Evolutionary conservation across 2,888 invertebrate genomes (phyloP).

Genomic region (Drosophila aldrichi): DNA sequence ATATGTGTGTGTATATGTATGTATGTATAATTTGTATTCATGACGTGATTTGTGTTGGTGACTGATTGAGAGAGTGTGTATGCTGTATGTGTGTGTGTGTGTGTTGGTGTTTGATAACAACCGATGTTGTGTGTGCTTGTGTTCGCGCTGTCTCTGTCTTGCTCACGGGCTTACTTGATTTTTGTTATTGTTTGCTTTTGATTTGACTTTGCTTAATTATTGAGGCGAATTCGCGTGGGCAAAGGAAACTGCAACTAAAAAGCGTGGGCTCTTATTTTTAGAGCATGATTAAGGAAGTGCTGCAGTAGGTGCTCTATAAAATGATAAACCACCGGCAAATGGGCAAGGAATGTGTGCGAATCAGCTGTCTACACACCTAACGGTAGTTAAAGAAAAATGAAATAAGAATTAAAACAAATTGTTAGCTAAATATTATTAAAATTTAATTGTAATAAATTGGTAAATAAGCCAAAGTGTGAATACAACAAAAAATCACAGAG

Average conservation of each 20-base stretch:
- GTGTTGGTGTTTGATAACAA: slow-evolving; percentile 53
- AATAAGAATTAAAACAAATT: too few relatives aligned
- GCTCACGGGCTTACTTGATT: slow-evolving; percentile 17
- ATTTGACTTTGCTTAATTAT: slow-evolving; percentile 55
- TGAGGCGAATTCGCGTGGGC: slow-evolving; percentile 51
- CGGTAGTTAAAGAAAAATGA: not conserved
- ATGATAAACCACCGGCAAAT: slow-evolving; percentile 7
- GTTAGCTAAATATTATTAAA: too few relatives aligned
- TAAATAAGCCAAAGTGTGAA: too few relatives aligned
- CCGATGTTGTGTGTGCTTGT: slow-evolving; percentile 29
- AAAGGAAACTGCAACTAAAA: slow-evolving; percentile 25
- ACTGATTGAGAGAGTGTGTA: slow-evolving; percentile 13
- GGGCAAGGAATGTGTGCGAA: slow-evolving; percentile 13
- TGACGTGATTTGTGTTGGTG: slow-evolving; percentile 56
- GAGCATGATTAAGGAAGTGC: slow-evolving; percentile 45
- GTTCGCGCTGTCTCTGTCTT: slow-evolving; percentile 17
- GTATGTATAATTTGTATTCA: slow-evolving; percentile 54
- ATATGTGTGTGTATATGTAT: not conserved
- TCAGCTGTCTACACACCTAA: slow-evolving; percentile 9
- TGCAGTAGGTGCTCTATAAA: slow-evolving; percentile 15
- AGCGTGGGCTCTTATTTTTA: slow-evolving; percentile 31
- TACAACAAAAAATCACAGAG: too few relatives aligned
- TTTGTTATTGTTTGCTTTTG: slow-evolving; percentile 53
- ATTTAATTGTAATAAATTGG: too few relatives aligned
- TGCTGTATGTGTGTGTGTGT: slow-evolving; percentile 34